A percentile compares a stretch with the other conserved stretches of the same genome.
Evolutionary conservation across 2,113 vertebrate species (phyloP).

Genomic region (Arvicanthis niloticus): DNA sequence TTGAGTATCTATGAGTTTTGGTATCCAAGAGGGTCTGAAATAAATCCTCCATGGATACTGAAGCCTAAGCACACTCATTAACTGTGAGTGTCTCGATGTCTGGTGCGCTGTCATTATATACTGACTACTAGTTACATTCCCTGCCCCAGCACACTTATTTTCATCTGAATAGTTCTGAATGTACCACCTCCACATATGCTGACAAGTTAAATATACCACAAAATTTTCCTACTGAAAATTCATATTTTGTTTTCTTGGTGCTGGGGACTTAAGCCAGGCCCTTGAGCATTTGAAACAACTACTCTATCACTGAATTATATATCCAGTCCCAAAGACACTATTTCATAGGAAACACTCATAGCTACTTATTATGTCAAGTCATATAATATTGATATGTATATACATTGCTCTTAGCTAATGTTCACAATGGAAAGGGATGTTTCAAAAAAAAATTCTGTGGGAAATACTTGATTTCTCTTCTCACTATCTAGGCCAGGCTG

Average conservation of each 20-base stretch:
- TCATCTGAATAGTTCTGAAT: constrained; percentile 26
- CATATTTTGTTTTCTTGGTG: neutral
- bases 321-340: neutral
- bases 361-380: constrained; percentile 27
- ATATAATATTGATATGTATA: constrained; percentile 16
- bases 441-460: constrained; percentile 14
- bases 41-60: neutral
- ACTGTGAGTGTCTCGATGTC: neutral
- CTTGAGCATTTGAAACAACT: neutral
- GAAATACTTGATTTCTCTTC: neutral
- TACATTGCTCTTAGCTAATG: neutral
- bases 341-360: constrained; percentile 21
- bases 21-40: neutral
- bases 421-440: constrained; percentile 9
- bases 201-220: constrained; percentile 25
- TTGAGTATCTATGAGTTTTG: neutral
- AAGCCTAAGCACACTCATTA: neutral
- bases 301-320: neutral
- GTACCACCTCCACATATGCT: neutral
- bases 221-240: constrained; percentile 39
- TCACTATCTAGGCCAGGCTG: neutral
- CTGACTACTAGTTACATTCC: neutral
- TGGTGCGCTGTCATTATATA: neutral
- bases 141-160: neutral
- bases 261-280: neutral